Evolutionary conservation across 2,113 vertebrate species (phyloP).

Genomic region (Colossoma macropomum): DNA sequence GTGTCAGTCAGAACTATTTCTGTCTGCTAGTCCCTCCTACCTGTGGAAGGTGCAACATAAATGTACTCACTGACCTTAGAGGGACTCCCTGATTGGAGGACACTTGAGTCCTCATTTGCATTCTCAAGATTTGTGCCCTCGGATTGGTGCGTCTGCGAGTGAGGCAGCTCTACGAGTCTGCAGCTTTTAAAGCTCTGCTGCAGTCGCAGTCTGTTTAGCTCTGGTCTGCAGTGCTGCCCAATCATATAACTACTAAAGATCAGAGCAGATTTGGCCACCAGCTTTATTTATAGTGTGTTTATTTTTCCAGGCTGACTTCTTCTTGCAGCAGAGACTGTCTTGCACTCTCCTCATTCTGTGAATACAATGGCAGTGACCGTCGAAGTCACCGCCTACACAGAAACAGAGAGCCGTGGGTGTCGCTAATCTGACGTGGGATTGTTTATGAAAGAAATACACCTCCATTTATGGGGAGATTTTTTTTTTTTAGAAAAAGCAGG

Average conservation of each 20-base stretch:
- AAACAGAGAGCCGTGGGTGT: not conserved
- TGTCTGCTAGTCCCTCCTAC: constrained; percentile 39
- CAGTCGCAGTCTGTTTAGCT: not conserved
- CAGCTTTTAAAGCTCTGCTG: not conserved
- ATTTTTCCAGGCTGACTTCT: not conserved
- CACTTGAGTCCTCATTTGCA: constrained; percentile 38
- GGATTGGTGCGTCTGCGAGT: constrained; percentile 26
- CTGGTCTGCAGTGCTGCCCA: not conserved
- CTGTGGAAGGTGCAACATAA: constrained; percentile 39
- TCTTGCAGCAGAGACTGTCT: no score
- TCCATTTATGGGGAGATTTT: not conserved
- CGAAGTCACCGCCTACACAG: not conserved
- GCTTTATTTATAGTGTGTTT: not conserved
- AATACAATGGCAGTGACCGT: not conserved
- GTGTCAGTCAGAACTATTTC: constrained; percentile 34
- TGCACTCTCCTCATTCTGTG: not conserved
- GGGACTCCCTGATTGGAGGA: constrained; percentile 37
- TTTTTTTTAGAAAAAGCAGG: not conserved
- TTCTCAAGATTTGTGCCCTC: constrained; percentile 9
- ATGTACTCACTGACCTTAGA: constrained; percentile 47
- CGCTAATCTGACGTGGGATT: not conserved
- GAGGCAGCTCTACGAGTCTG: not conserved
- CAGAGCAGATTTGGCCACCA: not conserved
- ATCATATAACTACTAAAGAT: not conserved
- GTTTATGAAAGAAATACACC: not conserved